Conservation (phyloP, 1,140 invertebrate species). For the Drosophila virilis region DNA sequence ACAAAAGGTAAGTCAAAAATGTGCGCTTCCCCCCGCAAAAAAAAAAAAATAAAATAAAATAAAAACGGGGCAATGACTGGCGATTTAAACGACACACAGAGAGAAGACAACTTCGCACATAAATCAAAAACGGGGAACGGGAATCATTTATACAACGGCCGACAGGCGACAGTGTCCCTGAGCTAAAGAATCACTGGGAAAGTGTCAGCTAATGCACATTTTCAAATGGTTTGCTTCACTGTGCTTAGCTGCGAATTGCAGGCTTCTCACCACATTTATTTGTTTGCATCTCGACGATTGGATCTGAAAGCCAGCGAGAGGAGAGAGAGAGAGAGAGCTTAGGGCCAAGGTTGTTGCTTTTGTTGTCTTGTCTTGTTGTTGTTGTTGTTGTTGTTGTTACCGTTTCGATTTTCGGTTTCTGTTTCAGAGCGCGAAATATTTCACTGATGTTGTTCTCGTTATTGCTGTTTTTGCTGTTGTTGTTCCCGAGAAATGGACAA, state of each 20-base stretch:
- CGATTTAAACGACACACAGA: constrained; percentile 45
- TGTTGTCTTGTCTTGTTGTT: constrained; percentile 42
- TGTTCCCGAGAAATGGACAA: constrained; percentile 23
- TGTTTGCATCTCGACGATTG: constrained; percentile 44
- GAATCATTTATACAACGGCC: constrained; percentile 8
- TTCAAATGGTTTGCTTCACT: constrained; percentile 56
- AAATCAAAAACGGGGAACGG: constrained; percentile 51
- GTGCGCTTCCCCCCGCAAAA: constrained; percentile 29
- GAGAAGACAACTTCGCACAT: constrained; percentile 70
- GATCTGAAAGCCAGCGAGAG: constrained; percentile 8
- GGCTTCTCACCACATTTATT: constrained; percentile 46
- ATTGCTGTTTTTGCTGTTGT: constrained; percentile 27
- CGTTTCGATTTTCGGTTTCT: constrained; percentile 24
- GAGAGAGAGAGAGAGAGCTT: constrained; percentile 20
- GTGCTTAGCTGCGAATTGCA: constrained; percentile 37
- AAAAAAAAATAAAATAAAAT: constrained; percentile 4
- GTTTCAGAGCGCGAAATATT: constrained; percentile 40
- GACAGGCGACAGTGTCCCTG: constrained; percentile 1
- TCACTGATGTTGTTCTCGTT: constrained; percentile 27
- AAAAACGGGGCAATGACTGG: constrained; percentile 73
- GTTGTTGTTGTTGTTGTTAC: constrained; percentile 44
- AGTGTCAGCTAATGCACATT: constrained; percentile 22
- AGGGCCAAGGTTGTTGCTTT: constrained; percentile 70
- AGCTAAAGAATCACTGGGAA: neutral
- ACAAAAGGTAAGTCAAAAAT: constrained; percentile 53